Base-by-base conservation (phyloP, 2,113 vertebrate genomes). In the Gnathonemus longibarbis region DNA sequence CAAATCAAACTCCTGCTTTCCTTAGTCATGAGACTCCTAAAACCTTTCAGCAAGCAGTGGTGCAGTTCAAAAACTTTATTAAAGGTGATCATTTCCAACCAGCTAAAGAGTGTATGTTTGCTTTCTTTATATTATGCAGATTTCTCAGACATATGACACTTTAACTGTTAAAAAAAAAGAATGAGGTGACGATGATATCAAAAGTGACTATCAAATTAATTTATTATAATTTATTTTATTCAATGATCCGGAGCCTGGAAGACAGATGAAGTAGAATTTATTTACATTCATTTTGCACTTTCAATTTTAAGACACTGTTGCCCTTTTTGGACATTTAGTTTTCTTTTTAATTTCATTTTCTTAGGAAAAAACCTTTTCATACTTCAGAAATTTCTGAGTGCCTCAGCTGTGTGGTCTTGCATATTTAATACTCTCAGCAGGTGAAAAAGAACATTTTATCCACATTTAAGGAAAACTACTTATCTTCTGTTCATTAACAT, bases 401-500 rank as follows among this genome's bases (percentile, higher is more conserved):
- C 27, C 10, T 70, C n/a, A 70, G 10, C 62, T 5, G 89, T 66
- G 52, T 35, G 52, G 53, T 35, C 58, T 15, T 66, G 83, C 62
- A 17, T 86, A 83, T 70, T 11, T 31, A 27, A 53, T 84, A 21
- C 15, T 48, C 50, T 35, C 9, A 35, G 56, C 42, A 89, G 35
- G 45, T 50, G n/a, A 49, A 84, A 84, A 84, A 31, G 24, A 50
- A 50, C n/a, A 31, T 50, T 86, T 86, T 50, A 5, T 24, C 45
- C 24, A 45, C 84, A 50, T 86, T 86, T 52, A 86, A n/a, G 45
- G 5, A 46, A 86, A 50, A 48, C 84, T 31, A 13, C 45, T 86
- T 86, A 86, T 50, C 48, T 35, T 86, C n/a, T 86, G n/a, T 35
- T 84, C 31, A 46, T 84, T 88, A n/a, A 88, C 53, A 84, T 42